Conservation (phyloP, 2,797 vertebrate genomes). For the Ctenosaura bakeri region DNA sequence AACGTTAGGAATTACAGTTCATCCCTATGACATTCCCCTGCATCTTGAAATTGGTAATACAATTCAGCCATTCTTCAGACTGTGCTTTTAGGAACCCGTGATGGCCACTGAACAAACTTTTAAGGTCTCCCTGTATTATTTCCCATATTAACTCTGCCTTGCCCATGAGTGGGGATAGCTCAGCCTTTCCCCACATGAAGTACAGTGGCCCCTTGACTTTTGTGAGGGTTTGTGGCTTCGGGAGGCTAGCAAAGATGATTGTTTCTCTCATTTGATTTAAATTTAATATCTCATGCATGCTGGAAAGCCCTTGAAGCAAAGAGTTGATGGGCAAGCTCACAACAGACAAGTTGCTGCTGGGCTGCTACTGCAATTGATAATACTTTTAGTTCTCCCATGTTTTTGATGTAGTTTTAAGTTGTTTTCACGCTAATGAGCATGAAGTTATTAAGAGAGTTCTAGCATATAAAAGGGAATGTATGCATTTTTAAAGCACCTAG, state of each 20-base stretch:
- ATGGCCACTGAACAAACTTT: not conserved
- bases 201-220: not conserved
- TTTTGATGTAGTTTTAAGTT: not conserved
- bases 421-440: not conserved
- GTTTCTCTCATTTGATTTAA: not conserved
- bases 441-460: not conserved
- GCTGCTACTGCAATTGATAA: not conserved
- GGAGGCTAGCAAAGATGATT: not conserved
- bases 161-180: too few relatives aligned
- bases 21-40: not conserved
- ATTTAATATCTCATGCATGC: not conserved
- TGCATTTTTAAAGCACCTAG: not conserved
- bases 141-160: too few relatives aligned
- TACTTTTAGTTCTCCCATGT: not conserved
- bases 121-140: not conserved
- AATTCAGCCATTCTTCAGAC: not conserved
- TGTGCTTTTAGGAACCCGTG: not conserved
- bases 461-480: not conserved
- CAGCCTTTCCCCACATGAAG: too few relatives aligned
- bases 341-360: not conserved
- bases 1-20: not conserved
- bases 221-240: too few relatives aligned
- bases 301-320: not conserved
- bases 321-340: too few relatives aligned
- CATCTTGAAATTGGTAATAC: not conserved